Base-by-base conservation (phyloP, 2,888 invertebrate genomes). In the Calameuta filiformis region DNA sequence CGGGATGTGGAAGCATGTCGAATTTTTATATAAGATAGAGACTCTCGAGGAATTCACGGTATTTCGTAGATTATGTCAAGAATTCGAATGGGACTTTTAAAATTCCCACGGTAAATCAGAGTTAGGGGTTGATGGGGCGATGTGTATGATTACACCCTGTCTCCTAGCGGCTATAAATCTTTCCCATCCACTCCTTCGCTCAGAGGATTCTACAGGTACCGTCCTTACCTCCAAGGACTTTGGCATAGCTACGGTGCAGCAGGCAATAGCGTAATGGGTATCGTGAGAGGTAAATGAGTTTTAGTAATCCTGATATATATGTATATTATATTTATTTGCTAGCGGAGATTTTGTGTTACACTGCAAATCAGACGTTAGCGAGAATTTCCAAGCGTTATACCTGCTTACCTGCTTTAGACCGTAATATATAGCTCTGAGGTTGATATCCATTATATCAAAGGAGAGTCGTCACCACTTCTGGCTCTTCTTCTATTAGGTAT, bases 121-220 rank as follows among this genome's bases (percentile, higher is more conserved):
- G 89, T 88, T 90, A 87, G 80, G 90, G 89, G 89, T 89, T 90
- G 90, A 90, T 89, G 88, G 91, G 90, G 89, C 90, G 91, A 91
- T 90, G 90, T 87, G 90, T 90, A 90, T 91, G 91, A 91, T 91
- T 91, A 91, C 90, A 90, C 89, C 89, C 89, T 91, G 91, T 90
- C 91, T 89, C 89, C 84, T 86, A 87, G 83, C 85, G 86, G 87
- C 90, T 87, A 91, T 91, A 91, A 91, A 91, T 90, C 89, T 89
- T 83, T 77, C 77, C 79, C 77, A 76, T 77, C 76, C 82, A 81
- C 81, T 83, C 83, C 84, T 84, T 85, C 81, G 80, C 79, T 79
- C 80, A 83, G 83, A 83, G 79, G 83, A 86, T 85, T 82, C 86
- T 81, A 86, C 85, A 86, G 86, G 86, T 85, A 86, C 85, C 81